A percentile compares a stretch with the other conserved stretches of the same genome.
These are phyloP conservation scores for Lordiphosa fenestrarum DNA, from an alignment of 2,888 invertebrate genomes.

Conservation along the genomic window DNA sequence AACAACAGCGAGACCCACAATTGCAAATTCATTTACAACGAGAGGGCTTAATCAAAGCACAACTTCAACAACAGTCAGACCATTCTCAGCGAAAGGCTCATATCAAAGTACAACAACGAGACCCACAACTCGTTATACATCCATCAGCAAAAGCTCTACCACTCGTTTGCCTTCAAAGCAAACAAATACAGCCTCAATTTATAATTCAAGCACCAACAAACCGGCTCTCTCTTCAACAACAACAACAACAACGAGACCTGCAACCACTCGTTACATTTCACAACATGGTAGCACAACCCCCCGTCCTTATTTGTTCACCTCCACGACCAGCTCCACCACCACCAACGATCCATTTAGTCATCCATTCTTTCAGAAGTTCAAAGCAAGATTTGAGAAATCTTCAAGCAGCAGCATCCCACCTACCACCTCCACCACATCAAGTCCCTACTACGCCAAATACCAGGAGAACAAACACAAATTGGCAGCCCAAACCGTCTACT, in stretches of 20 bases:
- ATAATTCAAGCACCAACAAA: too few species aligned
- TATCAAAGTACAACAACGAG: too few species aligned
- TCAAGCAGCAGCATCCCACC: background rate
- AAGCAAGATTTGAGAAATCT: slow-evolving; percentile 31
- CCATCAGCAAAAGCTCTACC: too few species aligned
- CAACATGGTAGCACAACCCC: slow-evolving; percentile 39
- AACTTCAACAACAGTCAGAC: too few species aligned
- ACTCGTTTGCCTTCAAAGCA: background rate
- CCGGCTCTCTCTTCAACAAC: too few species aligned
- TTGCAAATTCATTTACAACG: too few species aligned
- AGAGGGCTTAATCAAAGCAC: too few species aligned
- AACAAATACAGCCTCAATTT: slow-evolving; percentile 16
- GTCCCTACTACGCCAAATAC: slow-evolving; percentile 56
- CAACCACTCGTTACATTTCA: slow-evolving; percentile 5
- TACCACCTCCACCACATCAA: slow-evolving; percentile 17
- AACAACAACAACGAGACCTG: slow-evolving; percentile 12
- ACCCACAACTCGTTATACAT: too few species aligned
- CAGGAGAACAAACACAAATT: slow-evolving; percentile 48
- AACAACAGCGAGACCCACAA: too few species aligned
- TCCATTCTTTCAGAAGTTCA: slow-evolving; percentile 58
- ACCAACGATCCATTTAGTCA: slow-evolving; percentile 45
- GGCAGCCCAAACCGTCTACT: slow-evolving; percentile 47
- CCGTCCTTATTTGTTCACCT: slow-evolving; percentile 51
- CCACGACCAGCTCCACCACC: slow-evolving; percentile 10
- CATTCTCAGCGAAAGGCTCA: too few species aligned